These are phyloP conservation scores for Drosophila paracracens DNA, from an alignment of 2,888 invertebrate genomes.

Conservation along the genomic window DNA sequence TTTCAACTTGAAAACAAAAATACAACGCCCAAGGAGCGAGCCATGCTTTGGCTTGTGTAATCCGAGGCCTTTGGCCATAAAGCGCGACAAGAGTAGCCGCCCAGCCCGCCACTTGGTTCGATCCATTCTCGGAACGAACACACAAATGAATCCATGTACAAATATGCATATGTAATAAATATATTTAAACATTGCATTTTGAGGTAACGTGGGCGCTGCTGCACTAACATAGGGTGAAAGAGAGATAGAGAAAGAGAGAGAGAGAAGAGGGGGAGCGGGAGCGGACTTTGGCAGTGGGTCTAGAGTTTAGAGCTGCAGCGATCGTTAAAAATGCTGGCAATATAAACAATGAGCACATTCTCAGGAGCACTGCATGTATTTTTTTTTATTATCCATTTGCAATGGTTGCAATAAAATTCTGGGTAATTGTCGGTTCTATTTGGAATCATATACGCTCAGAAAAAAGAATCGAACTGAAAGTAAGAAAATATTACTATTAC, in stretches of 20 bases:
- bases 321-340: slow-evolving; percentile 60
- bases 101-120: slow-evolving; percentile 16
- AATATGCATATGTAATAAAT: slow-evolving; percentile 29
- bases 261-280: not conserved
- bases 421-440: slow-evolving; percentile 50
- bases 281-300: not conserved
- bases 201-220: slow-evolving; percentile 27
- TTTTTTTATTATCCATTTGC: slow-evolving; percentile 30
- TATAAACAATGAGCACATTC: slow-evolving; percentile 65
- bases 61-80: slow-evolving; percentile 68
- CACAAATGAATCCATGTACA: slow-evolving; percentile 1
- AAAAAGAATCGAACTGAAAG: not conserved
- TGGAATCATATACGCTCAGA: slow-evolving; percentile 19
- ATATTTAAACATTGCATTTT: slow-evolving; percentile 31
- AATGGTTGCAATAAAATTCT: slow-evolving; percentile 45
- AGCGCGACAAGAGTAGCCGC: slow-evolving; percentile 25
- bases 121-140: slow-evolving; percentile 11
- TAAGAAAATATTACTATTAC: not conserved
- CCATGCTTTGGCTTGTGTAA: slow-evolving; percentile 56
- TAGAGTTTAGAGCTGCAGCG: slow-evolving; percentile 25
- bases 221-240: slow-evolving; percentile 3
- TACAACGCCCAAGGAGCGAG: slow-evolving; percentile 15
- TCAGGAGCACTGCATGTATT: slow-evolving; percentile 21
- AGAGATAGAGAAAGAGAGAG: not conserved
- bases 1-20: slow-evolving; percentile 37